Evolutionary conservation across 2,797 vertebrate genomes (phyloP).

Genomic region (Spea hammondii): DNA sequence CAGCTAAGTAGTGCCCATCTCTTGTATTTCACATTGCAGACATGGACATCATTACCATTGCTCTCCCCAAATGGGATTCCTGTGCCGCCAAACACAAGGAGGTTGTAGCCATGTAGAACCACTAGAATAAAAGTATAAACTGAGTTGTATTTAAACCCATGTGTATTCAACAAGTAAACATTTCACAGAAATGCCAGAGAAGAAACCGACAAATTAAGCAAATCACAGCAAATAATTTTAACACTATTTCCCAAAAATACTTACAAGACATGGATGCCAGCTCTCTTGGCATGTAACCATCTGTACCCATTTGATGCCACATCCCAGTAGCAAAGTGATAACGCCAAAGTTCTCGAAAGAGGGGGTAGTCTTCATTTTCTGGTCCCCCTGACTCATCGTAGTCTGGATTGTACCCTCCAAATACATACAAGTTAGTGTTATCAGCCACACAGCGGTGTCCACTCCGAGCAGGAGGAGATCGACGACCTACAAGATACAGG

Average conservation of each 20-base stretch:
- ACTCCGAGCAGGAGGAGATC: conserved; percentile 86
- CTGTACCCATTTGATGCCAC: conserved; percentile 95
- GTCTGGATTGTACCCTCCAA: conserved; percentile 96
- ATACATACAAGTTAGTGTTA: conserved; percentile 90
- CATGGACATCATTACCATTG: conserved; percentile 94
- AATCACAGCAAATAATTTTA: neutral
- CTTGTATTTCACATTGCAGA: conserved; percentile 96
- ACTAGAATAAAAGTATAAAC: conserved; percentile 65
- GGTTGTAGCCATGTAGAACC: conserved; percentile 94
- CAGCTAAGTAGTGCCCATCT: conserved; percentile 94
- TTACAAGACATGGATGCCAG: conserved; percentile 97
- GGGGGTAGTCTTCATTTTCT: conserved; percentile 92
- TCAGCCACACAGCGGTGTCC: conserved; percentile 97
- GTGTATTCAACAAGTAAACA: neutral
- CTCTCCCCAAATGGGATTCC: conserved; percentile 97
- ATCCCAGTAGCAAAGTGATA: conserved; percentile 94
- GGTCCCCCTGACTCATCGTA: conserved; percentile 92
- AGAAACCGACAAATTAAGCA: too few species aligned
- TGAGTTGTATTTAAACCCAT: too few species aligned
- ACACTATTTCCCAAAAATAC: conserved; percentile 25
- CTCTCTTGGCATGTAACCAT: conserved; percentile 96
- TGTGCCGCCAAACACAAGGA: conserved; percentile 95
- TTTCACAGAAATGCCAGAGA: neutral
- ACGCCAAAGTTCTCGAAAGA: conserved; percentile 96
- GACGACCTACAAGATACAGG: conserved; percentile 64